Evolutionary conservation across 2,797 vertebrate species (phyloP), one percentile per base, ranked within the genome.

Genomic region (Spea hammondii): DNA sequence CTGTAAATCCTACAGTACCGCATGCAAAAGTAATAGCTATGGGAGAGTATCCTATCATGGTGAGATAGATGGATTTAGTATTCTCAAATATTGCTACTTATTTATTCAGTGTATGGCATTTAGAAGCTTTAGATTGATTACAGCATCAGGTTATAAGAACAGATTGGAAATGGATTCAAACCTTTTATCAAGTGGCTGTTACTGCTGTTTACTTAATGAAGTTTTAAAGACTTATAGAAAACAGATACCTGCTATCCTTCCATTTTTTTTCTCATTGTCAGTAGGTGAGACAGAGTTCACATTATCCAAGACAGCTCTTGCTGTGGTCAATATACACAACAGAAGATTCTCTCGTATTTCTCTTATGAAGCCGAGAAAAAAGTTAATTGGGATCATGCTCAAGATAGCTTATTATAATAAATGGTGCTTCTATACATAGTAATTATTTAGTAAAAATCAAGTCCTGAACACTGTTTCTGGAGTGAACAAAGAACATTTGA

Each of bases 361-460:
- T 75, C 66, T 46, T 66, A 55, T 66, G 9, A 80, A 71, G 50
- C 57, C 12, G 60, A 65, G 53, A 80, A 76, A 32, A 45, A 80
- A 80, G 79, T 80, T 80, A 80, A 80, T 80, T 80, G 79, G 73
- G 79, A 71, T 76, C 79, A 80, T 80, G 59, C 47, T 70, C 66
- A 75, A 75, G 44, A 65, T 65, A 5, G n/a, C 50, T 80, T 64
- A 79, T 72, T 75, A 70, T 46, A 65, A 70, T 75, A 65, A 73
- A 49, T 11, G 44, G 48, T 49, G 44, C 44, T 62, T 48, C 49
- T 74, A 60, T 70, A 70, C 72, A 79, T 67, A 60, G 65, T 48
- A 54, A 62, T 57, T 79, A 44, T 46, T 67, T 79, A 14, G 14
- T 51, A 1, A 14, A 51, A 51, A 73, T 60, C 64, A 7, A 46